Percentiles rank a stretch among this genome's conserved stretches.
Conservation (phyloP, 2,797 vertebrate genomes). For the Thripadectes ignobilis region DNA sequence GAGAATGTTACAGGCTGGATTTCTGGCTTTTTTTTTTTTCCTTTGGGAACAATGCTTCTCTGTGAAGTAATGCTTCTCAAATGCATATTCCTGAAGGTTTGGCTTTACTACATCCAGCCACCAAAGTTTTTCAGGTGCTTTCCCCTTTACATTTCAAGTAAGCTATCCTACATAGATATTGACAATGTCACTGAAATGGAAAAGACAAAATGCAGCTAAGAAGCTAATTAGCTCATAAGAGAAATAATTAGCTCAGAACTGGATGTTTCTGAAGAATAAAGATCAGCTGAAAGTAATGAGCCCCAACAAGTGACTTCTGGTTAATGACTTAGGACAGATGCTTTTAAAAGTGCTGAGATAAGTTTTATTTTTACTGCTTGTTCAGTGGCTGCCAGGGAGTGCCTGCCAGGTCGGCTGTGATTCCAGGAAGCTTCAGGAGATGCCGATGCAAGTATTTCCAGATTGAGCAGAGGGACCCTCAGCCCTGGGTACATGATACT, state of each 20-base stretch:
- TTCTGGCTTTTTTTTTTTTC: rapidly evolving
- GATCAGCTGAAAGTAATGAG: neutral
- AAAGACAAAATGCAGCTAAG: neutral
- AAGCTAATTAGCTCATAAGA: neutral
- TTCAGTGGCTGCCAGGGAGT: neutral
- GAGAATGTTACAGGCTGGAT: neutral
- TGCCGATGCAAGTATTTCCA: neutral
- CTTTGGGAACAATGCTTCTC: neutral
- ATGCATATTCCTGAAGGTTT: neutral
- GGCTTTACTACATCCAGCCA: neutral
- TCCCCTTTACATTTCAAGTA: neutral
- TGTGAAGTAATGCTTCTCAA: neutral
- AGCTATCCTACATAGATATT: neutral
- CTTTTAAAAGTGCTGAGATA: neutral
- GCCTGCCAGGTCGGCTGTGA: neutral
- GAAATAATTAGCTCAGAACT: neutral
- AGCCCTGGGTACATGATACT: neutral
- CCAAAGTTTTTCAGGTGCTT: neutral
- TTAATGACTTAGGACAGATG: neutral
- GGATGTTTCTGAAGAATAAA: neutral
- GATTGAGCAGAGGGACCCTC: neutral
- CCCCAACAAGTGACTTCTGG: neutral
- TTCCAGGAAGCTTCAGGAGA: neutral
- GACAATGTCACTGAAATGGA: neutral
- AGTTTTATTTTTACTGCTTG: neutral